These are phyloP conservation scores for Meganola albula DNA, from an alignment of 2,888 invertebrate species.

Conservation along the genomic window DNA sequence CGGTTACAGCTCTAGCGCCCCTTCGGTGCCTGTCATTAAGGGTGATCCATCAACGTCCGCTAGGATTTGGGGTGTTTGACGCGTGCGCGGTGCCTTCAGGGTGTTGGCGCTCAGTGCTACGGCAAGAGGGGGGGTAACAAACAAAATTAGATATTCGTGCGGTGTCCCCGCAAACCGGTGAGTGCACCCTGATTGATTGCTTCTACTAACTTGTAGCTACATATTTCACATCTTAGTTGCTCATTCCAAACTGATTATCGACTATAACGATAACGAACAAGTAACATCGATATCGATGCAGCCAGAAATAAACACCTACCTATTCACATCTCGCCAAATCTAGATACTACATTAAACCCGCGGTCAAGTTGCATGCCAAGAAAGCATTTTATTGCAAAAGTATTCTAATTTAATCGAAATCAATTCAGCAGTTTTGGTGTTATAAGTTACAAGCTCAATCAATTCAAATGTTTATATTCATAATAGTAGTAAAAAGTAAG, in stretches of 20 bases:
- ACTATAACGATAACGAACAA: too few relatives aligned
- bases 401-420: too few relatives aligned
- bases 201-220: constrained; percentile 31
- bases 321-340: too few relatives aligned
- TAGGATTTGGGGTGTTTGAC: constrained; percentile 71
- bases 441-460: too few relatives aligned
- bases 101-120: constrained; percentile 22
- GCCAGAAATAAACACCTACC: too few relatives aligned
- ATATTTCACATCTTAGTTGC: constrained; percentile 26
- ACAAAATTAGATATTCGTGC: constrained; percentile 76
- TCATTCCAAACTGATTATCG: too few relatives aligned
- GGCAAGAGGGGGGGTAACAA: constrained; percentile 49
- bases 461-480: constrained; percentile 10
- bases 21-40: constrained; percentile 75
- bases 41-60: constrained; percentile 78
- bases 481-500: constrained; percentile 7
- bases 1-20: constrained; percentile 49
- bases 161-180: constrained; percentile 68
- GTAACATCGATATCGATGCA: too few relatives aligned
- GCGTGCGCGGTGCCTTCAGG: constrained; percentile 50
- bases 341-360: too few relatives aligned
- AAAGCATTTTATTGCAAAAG: too few relatives aligned
- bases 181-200: constrained; percentile 71
- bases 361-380: too few relatives aligned
- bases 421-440: too few relatives aligned